phyloP scores from a whole-genome alignment of 2,888 invertebrate species.

The Andrena flavipes region DNA sequence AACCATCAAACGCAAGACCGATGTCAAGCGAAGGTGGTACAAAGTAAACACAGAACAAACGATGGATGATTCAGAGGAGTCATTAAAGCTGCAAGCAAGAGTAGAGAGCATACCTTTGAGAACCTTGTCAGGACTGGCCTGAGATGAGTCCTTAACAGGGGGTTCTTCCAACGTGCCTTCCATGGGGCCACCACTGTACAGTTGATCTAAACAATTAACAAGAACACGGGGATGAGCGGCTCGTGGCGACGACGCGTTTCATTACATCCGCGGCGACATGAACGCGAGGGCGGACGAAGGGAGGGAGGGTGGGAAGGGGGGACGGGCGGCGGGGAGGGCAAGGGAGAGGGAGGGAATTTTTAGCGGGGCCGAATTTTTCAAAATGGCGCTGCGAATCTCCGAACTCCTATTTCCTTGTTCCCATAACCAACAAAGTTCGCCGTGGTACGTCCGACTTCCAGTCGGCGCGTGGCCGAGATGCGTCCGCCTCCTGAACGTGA shows the following conservation, averaged over 20 bases:
- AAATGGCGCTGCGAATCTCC: conserved; percentile 83
- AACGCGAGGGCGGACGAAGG: conserved; percentile 58
- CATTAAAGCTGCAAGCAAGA: conserved; percentile 4
- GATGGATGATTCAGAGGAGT: neutral
- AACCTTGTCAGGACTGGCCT: conserved; percentile 75
- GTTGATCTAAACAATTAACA: conserved; percentile 72
- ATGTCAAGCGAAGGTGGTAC: neutral
- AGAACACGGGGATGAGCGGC: conserved; percentile 60
- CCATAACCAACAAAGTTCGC: conserved; percentile 73
- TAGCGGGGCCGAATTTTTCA: conserved; percentile 82
- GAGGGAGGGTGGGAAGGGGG: conserved; percentile 62
- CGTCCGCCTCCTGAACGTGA: conserved; percentile 11
- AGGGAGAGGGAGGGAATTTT: conserved; percentile 68
- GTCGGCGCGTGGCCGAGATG: conserved; percentile 36
- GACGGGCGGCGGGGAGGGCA: neutral
- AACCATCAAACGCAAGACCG: neutral
- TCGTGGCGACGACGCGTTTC: conserved; percentile 67
- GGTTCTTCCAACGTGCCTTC: conserved; percentile 83
- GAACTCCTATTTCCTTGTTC: conserved; percentile 76
- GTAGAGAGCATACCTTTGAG: conserved; percentile 76
- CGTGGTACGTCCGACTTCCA: conserved; percentile 33
- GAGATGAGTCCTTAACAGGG: conserved; percentile 82
- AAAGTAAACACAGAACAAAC: neutral
- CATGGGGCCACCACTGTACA: conserved; percentile 80
- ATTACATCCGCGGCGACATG: conserved; percentile 57